Base-by-base conservation (phyloP, 1,140 invertebrate genomes). In the Pissodes strobi region DNA sequence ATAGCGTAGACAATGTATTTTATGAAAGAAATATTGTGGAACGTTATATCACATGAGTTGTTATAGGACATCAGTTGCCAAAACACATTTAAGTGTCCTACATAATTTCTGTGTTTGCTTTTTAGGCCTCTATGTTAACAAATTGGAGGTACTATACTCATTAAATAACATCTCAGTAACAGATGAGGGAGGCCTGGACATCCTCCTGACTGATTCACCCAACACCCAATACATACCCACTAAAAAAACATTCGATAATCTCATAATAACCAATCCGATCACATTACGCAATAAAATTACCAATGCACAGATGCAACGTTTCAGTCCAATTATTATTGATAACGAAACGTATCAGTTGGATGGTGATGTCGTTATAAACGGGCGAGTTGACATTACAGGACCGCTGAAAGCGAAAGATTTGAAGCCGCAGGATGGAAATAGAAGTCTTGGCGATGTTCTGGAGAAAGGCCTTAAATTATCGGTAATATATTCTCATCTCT, bases 151-250 rank as follows among this genome's bases (percentile, higher is more conserved):
- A 13, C 62, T 68, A 12, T 60, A 77, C n/a, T 70, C 72, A 9
- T 52, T 82, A 8, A 80, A 82, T 65, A 70, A 80, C 17, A 78
- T 82, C 45, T 59, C 72, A 34, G 77, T 82, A 0, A 65, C 49
- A 0, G 72, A 78, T 1, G 72, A 78, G 1, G 76, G 78, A 21
- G 64, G 71, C 30, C 72, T 83, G 2, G 75, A 82, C 65, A 69
- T 81, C 38, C 66, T 83, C 38, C 66, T 79, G 3, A 77, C 69
- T 37, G 56, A 79, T 23, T 53, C 69, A 0, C 61, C 70, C 43
- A 56, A 77, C 18, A 73, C 70, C 1, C 81, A 82, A 68, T 62
- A 77, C 12, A 75, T 83, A 4, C 71, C 64, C 4, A 79, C 77
- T 2, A 13, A 45, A 0, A 82, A 81, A 64, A 68, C 62, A 3